These are phyloP conservation scores for Cossypha heuglini DNA, from an alignment of 2,797 vertebrate species.

Conservation along the genomic window DNA sequence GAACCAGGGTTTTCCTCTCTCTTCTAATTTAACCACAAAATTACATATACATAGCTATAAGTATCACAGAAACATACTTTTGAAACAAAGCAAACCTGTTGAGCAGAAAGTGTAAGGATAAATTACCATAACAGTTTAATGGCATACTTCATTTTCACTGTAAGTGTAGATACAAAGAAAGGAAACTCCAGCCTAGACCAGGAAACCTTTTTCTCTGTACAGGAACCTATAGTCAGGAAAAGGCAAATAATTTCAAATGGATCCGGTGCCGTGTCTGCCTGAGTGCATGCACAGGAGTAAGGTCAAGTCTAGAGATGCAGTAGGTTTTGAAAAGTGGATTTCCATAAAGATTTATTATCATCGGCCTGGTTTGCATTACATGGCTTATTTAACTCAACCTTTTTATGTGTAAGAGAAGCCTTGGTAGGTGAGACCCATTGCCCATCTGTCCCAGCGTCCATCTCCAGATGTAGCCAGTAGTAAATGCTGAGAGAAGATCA, in stretches of 20 bases:
- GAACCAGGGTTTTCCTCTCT: slow-evolving; percentile 48
- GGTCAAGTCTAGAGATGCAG: not conserved
- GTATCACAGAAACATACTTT: slow-evolving; percentile 45
- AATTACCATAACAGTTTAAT: slow-evolving; percentile 49
- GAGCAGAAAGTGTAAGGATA: slow-evolving; percentile 34
- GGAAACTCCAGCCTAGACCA: not conserved
- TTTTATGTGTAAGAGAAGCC: not conserved
- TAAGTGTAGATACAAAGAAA: not conserved
- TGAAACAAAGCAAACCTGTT: slow-evolving; percentile 57
- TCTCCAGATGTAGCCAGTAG: not conserved
- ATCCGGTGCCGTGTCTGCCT: accelerated
- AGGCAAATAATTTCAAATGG: not conserved
- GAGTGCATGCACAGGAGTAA: not conserved
- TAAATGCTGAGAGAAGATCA: not conserved
- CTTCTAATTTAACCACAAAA: slow-evolving; percentile 37
- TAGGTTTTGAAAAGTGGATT: not conserved
- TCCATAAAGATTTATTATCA: not conserved
- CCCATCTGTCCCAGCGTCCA: accelerated
- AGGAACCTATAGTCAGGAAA: accelerated
- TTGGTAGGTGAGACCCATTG: not conserved
- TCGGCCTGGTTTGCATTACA: not conserved
- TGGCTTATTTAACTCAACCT: not conserved
- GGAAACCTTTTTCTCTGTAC: not conserved
- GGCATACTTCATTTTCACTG: not conserved
- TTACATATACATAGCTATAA: slow-evolving; percentile 50